phyloP scores from a whole-genome alignment of 2,888 invertebrate genomes.

The Aethes cnicana region DNA sequence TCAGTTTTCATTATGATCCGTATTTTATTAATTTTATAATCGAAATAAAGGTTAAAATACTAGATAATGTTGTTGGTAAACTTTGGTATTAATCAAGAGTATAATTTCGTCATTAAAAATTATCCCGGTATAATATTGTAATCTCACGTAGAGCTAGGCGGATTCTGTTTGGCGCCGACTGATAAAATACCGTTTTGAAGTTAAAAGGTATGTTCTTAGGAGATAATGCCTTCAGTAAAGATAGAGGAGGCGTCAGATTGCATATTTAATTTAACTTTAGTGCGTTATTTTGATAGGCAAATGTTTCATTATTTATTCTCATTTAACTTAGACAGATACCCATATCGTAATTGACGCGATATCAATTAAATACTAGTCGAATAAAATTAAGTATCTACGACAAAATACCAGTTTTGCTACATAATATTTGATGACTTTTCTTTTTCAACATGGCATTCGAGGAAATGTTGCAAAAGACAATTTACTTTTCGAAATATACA shows the following conservation, averaged over 20 bases:
- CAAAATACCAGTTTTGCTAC: not conserved
- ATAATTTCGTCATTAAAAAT: conserved; percentile 23
- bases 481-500: conserved; percentile 69
- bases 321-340: conserved; percentile 17
- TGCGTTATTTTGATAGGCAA: conserved; percentile 33
- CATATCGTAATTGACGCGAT: conserved; percentile 21
- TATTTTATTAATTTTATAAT: conserved; percentile 28
- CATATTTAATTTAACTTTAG: conserved; percentile 31
- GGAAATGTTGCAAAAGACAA: conserved; percentile 59
- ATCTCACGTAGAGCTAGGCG: conserved; percentile 25
- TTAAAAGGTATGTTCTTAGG: conserved; percentile 31
- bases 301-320: conserved; percentile 28
- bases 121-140: conserved; percentile 23
- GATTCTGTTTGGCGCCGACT: conserved; percentile 18
- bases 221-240: conserved; percentile 28
- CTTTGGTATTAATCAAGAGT: conserved; percentile 27
- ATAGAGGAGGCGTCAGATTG: conserved; percentile 26
- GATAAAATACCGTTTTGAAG: conserved; percentile 28
- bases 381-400: conserved; percentile 3
- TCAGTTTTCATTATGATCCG: conserved; percentile 12
- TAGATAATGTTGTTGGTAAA: conserved; percentile 26
- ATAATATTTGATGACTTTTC: conserved; percentile 11
- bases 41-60: conserved; percentile 19
- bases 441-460: conserved; percentile 38
- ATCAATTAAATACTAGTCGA: conserved; percentile 19